A percentile compares a stretch with the other conserved stretches of the same genome.
Conservation (phyloP, 2,888 invertebrate genomes). For the Ellobium chinense region DNA sequence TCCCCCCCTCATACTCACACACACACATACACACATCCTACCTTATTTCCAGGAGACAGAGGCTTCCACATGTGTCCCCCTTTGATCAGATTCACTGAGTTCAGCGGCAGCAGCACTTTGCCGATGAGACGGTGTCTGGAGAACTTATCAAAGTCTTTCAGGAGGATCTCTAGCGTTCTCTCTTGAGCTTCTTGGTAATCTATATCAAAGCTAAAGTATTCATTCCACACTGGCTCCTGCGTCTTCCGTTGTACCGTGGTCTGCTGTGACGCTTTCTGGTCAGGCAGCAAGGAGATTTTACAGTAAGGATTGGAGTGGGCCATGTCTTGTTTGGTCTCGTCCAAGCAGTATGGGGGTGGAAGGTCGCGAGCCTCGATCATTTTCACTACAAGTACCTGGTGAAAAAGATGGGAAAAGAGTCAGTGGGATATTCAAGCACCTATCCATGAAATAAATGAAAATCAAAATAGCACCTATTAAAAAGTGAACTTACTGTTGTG, state of each 20-base stretch:
- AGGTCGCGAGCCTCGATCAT: conserved; percentile 79
- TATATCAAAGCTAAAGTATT: conserved; percentile 78
- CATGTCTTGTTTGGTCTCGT: conserved; percentile 78
- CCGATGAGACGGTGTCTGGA: conserved; percentile 80
- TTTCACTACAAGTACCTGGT: conserved; percentile 74
- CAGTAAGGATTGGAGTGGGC: conserved; percentile 80
- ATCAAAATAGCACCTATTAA: too few species aligned
- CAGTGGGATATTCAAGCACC: too few species aligned
- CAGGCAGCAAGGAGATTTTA: conserved; percentile 79
- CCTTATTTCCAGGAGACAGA: conserved; percentile 75
- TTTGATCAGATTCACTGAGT: conserved; percentile 78
- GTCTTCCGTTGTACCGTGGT: conserved; percentile 80
- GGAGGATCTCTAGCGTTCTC: conserved; percentile 78
- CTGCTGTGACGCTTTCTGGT: conserved; percentile 79
- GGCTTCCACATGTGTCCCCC: conserved; percentile 80
- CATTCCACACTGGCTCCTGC: conserved; percentile 79
- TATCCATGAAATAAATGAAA: too few species aligned
- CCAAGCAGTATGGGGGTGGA: conserved; percentile 76
- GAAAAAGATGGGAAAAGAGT: too few species aligned
- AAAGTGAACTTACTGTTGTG: too few species aligned
- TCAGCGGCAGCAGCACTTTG: conserved; percentile 78
- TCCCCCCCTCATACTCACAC: neutral
- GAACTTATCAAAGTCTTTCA: conserved; percentile 80
- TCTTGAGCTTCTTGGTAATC: conserved; percentile 78
- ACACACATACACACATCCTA: conserved; percentile 53